Evolutionary conservation across 1,140 invertebrate species (phyloP), one percentile per base, ranked within the genome.

Genomic region (Hesperophylax magnus): DNA sequence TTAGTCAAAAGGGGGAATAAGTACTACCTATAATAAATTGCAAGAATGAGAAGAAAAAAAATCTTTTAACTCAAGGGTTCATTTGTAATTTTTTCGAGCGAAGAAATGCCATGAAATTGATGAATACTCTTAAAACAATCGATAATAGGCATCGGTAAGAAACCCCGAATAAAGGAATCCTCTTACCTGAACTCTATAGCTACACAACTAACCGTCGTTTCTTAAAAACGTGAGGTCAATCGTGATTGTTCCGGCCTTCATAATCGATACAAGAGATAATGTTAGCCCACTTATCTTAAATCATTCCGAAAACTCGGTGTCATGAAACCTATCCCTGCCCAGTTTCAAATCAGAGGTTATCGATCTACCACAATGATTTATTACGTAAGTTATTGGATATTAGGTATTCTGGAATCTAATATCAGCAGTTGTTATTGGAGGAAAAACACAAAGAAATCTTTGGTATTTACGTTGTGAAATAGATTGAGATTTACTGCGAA

Each of bases 221-320:
- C 22, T 27, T 31, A 27, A 54, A 56, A 75, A 54, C 52, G 71
- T 75, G 71, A 18, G 71, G 71, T 75, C 71, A 75, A 75, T 75
- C 71, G 71, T 75, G 71, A 75, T 75, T 17, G 71, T 54, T 56
- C 18, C 71, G 17, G 31, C 71, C 71, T 58, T 39, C 3, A 24
- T 56, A 75, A 75, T 75, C 52, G 53, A 56, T 58, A 15, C 6
- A n/a, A 27, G n/a, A 58, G 52, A 75, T 27, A 27, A 75, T 75
- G 56, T 22, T 56, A 56, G 71, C 15, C 20, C 71, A 56, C 71
- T 75, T 75, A 75, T 75, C 47, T 52, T 75, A 17, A 75, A 27
- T 5, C 17, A 75, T 56, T 58, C 52, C 20, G 24, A 75, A 75
- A 27, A 24, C 9, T 53, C 67, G 17, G 34, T 58, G n/a, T 58